Evolutionary conservation across 2,888 invertebrate genomes (phyloP), one percentile per base, ranked within the genome.

Genomic region (Caenorhabditis panamensis): DNA sequence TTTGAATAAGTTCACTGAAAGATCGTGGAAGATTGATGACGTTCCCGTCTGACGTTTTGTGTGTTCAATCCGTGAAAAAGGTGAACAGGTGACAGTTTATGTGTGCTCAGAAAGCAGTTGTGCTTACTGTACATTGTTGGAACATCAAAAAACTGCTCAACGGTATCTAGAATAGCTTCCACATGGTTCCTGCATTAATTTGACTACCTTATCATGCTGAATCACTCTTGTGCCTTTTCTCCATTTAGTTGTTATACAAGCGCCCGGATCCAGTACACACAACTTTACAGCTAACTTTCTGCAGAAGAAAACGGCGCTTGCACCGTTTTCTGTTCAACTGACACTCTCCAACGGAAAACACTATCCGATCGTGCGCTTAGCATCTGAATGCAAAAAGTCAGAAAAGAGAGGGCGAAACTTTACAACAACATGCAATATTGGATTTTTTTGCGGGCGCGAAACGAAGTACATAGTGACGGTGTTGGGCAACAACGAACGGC

Each of bases 381-480:
- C 47, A 47, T 31, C 28, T 18, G 18, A 28, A 56, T 31, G n/a
- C 9, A 62, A 63, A 41, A 37, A 63, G 31, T 47, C 47, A 62
- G 22, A 20, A 18, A 36, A 11, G 20, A 31, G 20, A 8, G 18
- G 37, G 26, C 13, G n/a, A 26, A 47, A 56, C 31, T 68, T 64
- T 56, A 61, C 41, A 66, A 61, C 61, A 76, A 66, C 67, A 62
- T 20, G 28, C 41, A 11, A 76, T 68, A 68, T 76, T 76, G 56
- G 41, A 41, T 37, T 53, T 75, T 66, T 66, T 76, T 5, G 26
- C 31, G 22, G 16, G 18, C 24, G 20, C 2, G 41, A 41, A 54
- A 22, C n/a, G 22, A 13, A 16, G 53, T 16, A 8, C 5, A 71
- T 18, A 28, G 37, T 26, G 11, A 41, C 41, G 11, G 11, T 8